Evolutionary conservation across 2,888 invertebrate genomes (phyloP).

Genomic region (Palloptera scutellata): DNA sequence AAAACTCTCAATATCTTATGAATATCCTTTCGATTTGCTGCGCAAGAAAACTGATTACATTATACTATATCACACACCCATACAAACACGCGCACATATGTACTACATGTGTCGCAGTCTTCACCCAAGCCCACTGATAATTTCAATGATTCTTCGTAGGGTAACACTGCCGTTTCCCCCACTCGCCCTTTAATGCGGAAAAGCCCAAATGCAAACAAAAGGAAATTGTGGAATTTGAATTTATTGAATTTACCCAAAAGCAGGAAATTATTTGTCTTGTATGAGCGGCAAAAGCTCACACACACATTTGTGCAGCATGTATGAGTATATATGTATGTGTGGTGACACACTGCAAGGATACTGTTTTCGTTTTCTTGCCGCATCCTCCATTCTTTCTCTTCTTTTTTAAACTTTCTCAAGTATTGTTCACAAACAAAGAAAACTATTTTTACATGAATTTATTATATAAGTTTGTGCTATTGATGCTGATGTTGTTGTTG

Average conservation of each 20-base stretch:
- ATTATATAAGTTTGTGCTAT: slow-evolving; percentile 17
- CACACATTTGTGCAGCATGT: not conserved
- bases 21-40: too few species aligned
- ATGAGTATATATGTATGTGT: not conserved
- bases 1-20: too few species aligned
- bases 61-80: too few species aligned
- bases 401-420: slow-evolving; percentile 23
- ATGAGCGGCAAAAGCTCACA: slow-evolving; percentile 6
- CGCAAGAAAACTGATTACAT: too few species aligned
- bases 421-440: slow-evolving; percentile 31
- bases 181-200: slow-evolving; percentile 8
- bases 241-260: slow-evolving; percentile 36
- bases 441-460: slow-evolving; percentile 32
- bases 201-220: slow-evolving; percentile 35
- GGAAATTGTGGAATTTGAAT: slow-evolving; percentile 39
- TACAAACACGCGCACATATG: too few species aligned
- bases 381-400: not conserved
- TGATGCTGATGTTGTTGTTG: too few species aligned
- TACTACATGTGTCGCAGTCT: too few species aligned
- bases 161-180: not conserved
- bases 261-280: slow-evolving; percentile 33
- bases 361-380: slow-evolving; percentile 8
- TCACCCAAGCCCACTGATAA: too few species aligned
- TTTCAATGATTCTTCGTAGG: too few species aligned
- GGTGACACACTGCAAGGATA: not conserved